These are phyloP conservation scores for Cheilosia pagana DNA, from an alignment of 2,888 invertebrate genomes.

Conservation along the genomic window DNA sequence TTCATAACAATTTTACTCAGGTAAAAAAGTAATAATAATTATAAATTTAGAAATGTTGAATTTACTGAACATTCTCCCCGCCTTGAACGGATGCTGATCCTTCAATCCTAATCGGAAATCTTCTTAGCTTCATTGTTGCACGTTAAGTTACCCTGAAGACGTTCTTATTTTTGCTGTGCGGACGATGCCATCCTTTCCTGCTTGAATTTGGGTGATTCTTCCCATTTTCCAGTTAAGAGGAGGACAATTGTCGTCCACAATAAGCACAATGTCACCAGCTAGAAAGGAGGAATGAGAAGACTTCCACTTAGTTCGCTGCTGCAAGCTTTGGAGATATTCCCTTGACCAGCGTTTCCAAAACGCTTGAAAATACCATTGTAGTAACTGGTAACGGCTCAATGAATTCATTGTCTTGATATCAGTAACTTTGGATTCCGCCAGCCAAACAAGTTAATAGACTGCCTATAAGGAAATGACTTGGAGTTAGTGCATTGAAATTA, in stretches of 20 bases:
- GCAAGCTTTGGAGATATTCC: not conserved
- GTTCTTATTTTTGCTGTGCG: no score
- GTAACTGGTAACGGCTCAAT: not conserved
- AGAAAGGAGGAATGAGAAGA: not conserved
- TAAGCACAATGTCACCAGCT: not conserved
- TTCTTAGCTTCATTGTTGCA: no score
- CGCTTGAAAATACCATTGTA: slow-evolving; percentile 3
- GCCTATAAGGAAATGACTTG: not conserved
- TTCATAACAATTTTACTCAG: no score
- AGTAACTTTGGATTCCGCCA: not conserved
- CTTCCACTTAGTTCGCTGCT: slow-evolving; percentile 1
- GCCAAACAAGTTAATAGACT: not conserved
- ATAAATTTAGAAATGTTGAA: no score
- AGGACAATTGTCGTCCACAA: not conserved
- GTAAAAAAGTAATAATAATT: no score
- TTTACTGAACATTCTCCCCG: no score
- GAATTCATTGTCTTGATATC: not conserved
- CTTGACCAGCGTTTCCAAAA: not conserved
- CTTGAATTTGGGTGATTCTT: no score
- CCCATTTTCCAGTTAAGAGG: no score
- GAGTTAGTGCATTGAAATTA: not conserved
- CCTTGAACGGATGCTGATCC: no score
- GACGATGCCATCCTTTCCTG: no score
- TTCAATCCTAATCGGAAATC: no score
- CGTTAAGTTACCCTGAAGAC: no score